Evolutionary conservation across 2,888 invertebrate genomes (phyloP), one percentile per base, ranked within the genome.

Genomic region (Lottia scabra): DNA sequence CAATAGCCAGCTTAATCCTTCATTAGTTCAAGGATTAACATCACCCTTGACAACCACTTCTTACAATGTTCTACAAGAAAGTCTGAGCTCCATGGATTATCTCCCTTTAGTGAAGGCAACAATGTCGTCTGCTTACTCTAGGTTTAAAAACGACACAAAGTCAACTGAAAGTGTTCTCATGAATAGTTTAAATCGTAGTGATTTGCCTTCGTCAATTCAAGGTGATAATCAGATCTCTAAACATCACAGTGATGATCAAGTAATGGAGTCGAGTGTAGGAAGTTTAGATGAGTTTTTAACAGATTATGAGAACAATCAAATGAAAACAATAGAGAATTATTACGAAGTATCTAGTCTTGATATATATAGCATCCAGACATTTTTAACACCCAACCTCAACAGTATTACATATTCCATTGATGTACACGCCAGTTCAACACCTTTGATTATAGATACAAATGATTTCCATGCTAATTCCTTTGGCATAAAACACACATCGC

Each of bases 1-100:
- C 19, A 56, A 6, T 23, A 56, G 23, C 56, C 19, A 23, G 8
- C 23, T 23, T 56, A 56, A 56, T 56, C 56, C 56, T 56, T 23
- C 56, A 56, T 56, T 56, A 56, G 56, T 56, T 56, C 56, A 56
- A 23, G 23, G 56, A 56, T 56, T 56, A 56, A 23, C 56, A 23
- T 56, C 56, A 19, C 23, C 56, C 56, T 56, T 56, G 56, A 56
- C 56, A 56, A 23, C 56, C 56, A 56, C 56, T 56, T 56, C 56
- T 23, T 56, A 56, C 56, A 56, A 56, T 56, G 19, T 56, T 23
- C 10, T 19, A 12, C 19, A 19, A 19, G 56, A 23, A 19, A 56
- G 56, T 23, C 56, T 23, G 56, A 56, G 56, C 56, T 56, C 56
- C 56, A 56, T 13, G 56, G 56, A 56, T 56, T 23, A 56, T 56